Percentiles rank a stretch among this genome's conserved stretches.
phyloP scores from a whole-genome alignment of 2,888 invertebrate genomes.

The Meteorus colon region DNA sequence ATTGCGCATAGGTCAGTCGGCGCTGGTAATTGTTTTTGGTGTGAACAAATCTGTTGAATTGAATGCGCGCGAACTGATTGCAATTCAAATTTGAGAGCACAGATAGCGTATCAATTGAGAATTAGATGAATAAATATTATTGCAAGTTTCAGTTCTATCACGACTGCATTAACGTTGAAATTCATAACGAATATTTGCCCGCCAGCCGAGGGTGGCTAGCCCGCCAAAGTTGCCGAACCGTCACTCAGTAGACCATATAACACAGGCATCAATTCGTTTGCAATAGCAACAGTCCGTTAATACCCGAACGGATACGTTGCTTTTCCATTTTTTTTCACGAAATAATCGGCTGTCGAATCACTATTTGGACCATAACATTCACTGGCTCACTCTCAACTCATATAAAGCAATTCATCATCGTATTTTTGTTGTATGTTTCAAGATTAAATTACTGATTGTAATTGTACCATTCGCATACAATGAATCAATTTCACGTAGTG shows the following conservation, averaged over 20 bases:
- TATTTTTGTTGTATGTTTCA: neutral
- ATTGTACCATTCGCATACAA: neutral
- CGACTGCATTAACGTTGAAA: slow-evolving; percentile 1
- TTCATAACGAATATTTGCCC: slow-evolving; percentile 33
- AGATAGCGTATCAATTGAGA: neutral
- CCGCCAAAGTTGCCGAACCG: slow-evolving; percentile 30
- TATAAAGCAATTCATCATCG: neutral
- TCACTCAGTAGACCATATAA: neutral
- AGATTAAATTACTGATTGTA: neutral
- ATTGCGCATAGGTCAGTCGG: too few species aligned
- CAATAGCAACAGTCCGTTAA: neutral
- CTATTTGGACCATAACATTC: neutral
- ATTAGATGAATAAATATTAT: neutral
- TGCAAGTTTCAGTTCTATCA: neutral
- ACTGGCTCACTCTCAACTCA: neutral
- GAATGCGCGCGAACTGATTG: neutral
- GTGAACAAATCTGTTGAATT: too few species aligned
- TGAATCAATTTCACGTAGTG: neutral
- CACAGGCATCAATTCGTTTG: neutral
- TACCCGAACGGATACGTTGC: neutral
- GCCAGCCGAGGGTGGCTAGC: slow-evolving; percentile 25
- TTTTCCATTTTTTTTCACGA: neutral
- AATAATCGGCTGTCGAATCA: neutral
- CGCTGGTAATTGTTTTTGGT: neutral
- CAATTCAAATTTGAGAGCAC: neutral